Evolutionary conservation across 1,140 invertebrate species (phyloP).

Genomic region (Dreissena polymorpha): DNA sequence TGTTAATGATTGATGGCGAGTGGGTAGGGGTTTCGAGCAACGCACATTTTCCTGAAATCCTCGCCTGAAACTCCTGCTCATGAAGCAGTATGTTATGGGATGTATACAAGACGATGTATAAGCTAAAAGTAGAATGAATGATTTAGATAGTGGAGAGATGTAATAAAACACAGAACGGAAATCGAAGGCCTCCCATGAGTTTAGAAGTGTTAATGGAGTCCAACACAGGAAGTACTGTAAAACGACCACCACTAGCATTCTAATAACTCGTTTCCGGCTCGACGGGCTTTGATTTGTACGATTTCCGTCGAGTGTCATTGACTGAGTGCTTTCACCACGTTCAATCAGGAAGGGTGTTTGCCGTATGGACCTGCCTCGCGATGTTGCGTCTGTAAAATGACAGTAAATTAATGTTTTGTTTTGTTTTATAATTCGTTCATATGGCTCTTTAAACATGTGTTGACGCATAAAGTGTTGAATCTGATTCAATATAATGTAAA

Average conservation of each 20-base stretch:
- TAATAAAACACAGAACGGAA: constrained; percentile 82
- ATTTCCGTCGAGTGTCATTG: background rate
- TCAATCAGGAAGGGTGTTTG: background rate
- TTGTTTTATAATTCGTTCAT: no score
- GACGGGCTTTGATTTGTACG: constrained; percentile 80
- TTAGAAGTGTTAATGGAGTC: constrained; percentile 93
- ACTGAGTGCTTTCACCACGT: background rate
- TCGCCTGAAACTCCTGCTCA: constrained; percentile 93
- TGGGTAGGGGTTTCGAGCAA: background rate
- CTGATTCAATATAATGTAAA: no score
- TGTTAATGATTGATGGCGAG: no score
- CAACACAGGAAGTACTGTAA: constrained; percentile 96
- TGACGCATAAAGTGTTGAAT: no score
- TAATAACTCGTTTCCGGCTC: constrained; percentile 91
- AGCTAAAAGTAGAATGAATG: constrained; percentile 90
- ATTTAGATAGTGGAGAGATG: constrained; percentile 81
- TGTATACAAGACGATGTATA: constrained; percentile 94
- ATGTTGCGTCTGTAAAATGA: no score
- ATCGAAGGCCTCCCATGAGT: constrained; percentile 89
- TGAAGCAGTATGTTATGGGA: constrained; percentile 96
- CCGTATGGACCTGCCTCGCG: no score
- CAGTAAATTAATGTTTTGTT: no score
- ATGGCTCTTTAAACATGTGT: no score
- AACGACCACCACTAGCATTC: constrained; percentile 95
- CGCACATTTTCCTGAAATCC: constrained; percentile 82